Base-by-base conservation (phyloP, 2,113 vertebrate genomes). In the Corythoichthys intestinalis region DNA sequence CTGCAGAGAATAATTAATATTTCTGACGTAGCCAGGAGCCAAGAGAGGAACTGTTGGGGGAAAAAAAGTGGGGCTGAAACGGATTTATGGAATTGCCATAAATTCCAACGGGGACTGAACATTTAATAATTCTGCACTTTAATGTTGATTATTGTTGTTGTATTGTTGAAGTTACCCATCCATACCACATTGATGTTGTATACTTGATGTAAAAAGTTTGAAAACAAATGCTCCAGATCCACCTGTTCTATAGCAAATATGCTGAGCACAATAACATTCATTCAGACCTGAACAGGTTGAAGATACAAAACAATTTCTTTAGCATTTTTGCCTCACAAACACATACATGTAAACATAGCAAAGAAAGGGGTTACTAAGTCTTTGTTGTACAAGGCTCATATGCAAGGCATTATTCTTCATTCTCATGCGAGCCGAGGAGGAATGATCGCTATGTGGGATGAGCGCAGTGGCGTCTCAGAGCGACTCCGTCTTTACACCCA, bases 371-470 rank as follows among this genome's bases (percentile, higher is more conserved):
- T 72, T 53, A 72, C 37, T 73, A 70, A 74, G 72, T 65, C 80
- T 87, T 85, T 88, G 85, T 84, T 83, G 62, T 78, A 53, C 58
- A 62, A 80, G 78, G 66, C 78, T 87, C 85, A 84, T 84, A 81
- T 86, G 80, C 69, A 79, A 86, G 84, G 80, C 75, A 78, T 89
- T 86, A 81, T 87, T 81, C 73, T 28, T 66, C 85, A 73, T 69
- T 81, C 79, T 86, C 72, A 13, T 82, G 83, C 46, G 66, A 87
- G 80, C 49, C 66, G 77, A 79, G 82, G 83, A 90, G 90, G 88
- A 89, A 91, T 87, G 85, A 85, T 86, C 77, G 69, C 86, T 79
- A 90, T 91, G 90, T 86, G 82, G 83, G 88, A 88, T 81, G 87
- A 89, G 83, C 67, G 60, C 71, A 75, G 76, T 66, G 56, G 66